These are phyloP conservation scores for Hoplostethus mediterraneus DNA, from an alignment of 2,797 vertebrate genomes.

Conservation along the genomic window DNA sequence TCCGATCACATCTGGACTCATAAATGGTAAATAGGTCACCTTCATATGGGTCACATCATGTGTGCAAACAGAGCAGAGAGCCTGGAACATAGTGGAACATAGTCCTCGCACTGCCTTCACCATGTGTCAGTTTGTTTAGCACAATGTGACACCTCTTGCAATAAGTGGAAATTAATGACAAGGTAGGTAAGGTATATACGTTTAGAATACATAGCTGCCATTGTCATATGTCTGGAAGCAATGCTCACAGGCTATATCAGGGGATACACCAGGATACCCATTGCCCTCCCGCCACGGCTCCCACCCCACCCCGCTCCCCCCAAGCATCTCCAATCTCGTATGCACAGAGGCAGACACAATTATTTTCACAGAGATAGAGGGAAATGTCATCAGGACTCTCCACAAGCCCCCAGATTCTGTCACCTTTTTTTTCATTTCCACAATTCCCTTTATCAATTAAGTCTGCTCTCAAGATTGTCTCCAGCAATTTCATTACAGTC, in stretches of 20 bases:
- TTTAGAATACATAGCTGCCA: conserved; percentile 19
- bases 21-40: neutral
- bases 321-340: conserved; percentile 37
- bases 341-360: conserved; percentile 57
- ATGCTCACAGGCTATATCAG: conserved; percentile 20
- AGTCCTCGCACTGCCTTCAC: neutral
- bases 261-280: neutral
- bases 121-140: conserved; percentile 12
- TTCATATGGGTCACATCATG: conserved; percentile 4
- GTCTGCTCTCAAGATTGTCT: conserved; percentile 74
- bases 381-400: conserved; percentile 70
- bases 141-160: conserved; percentile 12
- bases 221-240: conserved; percentile 6
- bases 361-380: conserved; percentile 56
- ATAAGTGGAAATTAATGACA: conserved; percentile 23
- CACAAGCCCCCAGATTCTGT: conserved; percentile 56
- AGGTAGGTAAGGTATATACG: neutral
- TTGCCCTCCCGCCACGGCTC: neutral
- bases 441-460: conserved; percentile 75
- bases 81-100: neutral
- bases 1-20: neutral
- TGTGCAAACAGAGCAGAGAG: neutral
- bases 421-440: conserved; percentile 55
- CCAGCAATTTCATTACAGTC: conserved; percentile 80
- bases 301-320: conserved; percentile 1